Base-by-base conservation (phyloP, 2,888 invertebrate species). In the Stictocephala bisonia region DNA sequence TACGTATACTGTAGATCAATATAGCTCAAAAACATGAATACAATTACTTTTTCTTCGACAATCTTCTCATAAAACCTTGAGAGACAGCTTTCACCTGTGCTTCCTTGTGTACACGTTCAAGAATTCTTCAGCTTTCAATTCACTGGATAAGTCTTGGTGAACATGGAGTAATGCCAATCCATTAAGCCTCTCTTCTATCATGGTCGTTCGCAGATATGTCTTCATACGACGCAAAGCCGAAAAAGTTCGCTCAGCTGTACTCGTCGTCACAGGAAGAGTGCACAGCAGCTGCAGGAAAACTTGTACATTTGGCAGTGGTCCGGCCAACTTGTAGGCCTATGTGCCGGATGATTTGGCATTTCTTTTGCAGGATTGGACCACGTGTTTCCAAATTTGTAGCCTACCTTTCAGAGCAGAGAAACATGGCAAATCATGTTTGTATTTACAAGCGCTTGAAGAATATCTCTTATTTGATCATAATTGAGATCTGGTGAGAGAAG, bases 361-460 rank as follows among this genome's bases (percentile, higher is more conserved):
- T 41, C 26, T 22, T 66, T 44, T 29, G 26, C 50, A 4, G 24
- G n/a, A 50, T 27, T 44, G 26, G 67, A 68, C n/a, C n/a, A 48
- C 15, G 24, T 68, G 27, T 29, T 26, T 68, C 67, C 67, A 68
- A 27, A 68, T 68, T 27, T 20, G 1, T n/a, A 68, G 31, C 20
- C 50, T 27, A 7, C 50, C 67, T 50, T 68, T 68, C 27, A 68
- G 27, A 13, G 29, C 48, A 29, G 11, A 22, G n/a, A 20, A 48
- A 20, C 67, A 48, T 24, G 67, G 67, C 2, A 68, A 20, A 68
- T 68, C 50, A 13, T 66, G n/a, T 50, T 48, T 50, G 4, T 50
- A 50, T 48, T 35, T n/a, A 27, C 50, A 15, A 50, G 9, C 13
- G 2, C 67, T 7, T 50, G 48, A 24, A 41, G 6, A 26, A 41